Conservation (phyloP, 2,113 vertebrate genomes). For the Carollia perspicillata region DNA sequence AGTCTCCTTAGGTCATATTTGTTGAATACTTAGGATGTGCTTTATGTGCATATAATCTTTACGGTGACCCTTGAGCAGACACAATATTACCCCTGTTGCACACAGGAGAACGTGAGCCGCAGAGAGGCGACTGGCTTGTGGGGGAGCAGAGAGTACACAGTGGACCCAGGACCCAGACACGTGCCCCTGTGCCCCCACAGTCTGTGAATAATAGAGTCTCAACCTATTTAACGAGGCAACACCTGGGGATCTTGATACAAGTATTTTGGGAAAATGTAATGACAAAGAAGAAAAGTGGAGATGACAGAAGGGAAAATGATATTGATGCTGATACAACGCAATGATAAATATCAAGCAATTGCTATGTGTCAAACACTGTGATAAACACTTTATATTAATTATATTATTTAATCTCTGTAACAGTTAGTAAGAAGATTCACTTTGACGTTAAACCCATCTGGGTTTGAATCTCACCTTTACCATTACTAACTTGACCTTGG, state of each 20-base stretch:
- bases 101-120: background rate
- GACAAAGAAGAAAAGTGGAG: background rate
- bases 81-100: background rate
- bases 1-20: background rate
- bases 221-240: background rate
- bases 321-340: too few relatives aligned
- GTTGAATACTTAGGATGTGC: background rate
- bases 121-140: background rate
- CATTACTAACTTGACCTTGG: slow-evolving; percentile 11
- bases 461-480: background rate
- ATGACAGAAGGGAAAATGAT: background rate
- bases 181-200: background rate
- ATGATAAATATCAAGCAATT: background rate
- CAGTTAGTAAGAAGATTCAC: background rate
- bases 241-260: background rate
- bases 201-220: background rate
- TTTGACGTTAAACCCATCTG: background rate
- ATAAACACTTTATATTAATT: background rate
- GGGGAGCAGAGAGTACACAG: background rate
- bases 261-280: background rate
- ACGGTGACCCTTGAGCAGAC: background rate
- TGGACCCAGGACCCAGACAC: background rate
- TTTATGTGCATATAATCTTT: background rate
- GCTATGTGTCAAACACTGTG: too few relatives aligned
- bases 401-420: background rate